These are phyloP conservation scores for Anoncus sp. DNA, from an alignment of 2,888 invertebrate genomes.

Conservation along the genomic window DNA sequence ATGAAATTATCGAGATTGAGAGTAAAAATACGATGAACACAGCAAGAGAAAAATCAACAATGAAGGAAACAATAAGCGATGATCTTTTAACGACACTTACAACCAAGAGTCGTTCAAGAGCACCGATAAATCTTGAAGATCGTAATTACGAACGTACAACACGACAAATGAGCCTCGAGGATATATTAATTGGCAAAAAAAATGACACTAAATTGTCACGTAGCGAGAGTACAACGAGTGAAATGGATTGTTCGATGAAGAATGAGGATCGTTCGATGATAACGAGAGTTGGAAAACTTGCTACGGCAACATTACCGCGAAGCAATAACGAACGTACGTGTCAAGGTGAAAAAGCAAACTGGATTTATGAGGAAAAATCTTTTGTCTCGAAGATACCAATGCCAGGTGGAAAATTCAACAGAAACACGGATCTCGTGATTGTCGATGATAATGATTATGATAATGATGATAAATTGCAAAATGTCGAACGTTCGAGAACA, in stretches of 20 bases:
- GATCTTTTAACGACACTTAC: slow-evolving; percentile 77
- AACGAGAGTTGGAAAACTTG: too few species aligned
- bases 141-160: slow-evolving; percentile 72
- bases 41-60: slow-evolving; percentile 25
- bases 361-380: slow-evolving; percentile 71
- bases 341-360: slow-evolving; percentile 9
- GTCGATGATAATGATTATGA: too few species aligned
- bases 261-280: too few species aligned
- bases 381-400: slow-evolving; percentile 76
- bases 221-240: slow-evolving; percentile 57
- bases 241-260: too few species aligned
- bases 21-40: slow-evolving; percentile 31
- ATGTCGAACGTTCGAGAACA: slow-evolving; percentile 66
- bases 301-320: slow-evolving; percentile 32
- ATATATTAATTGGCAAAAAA: slow-evolving; percentile 76
- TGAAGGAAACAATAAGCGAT: too few species aligned
- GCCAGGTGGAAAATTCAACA: slow-evolving; percentile 66
- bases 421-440: slow-evolving; percentile 53
- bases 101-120: slow-evolving; percentile 78
- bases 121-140: slow-evolving; percentile 78
- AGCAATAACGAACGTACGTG: slow-evolving; percentile 45
- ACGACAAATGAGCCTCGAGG: slow-evolving; percentile 79
- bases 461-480: too few species aligned
- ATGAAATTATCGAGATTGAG: slow-evolving; percentile 13
- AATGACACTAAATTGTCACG: slow-evolving; percentile 67